Percentiles rank a stretch among this genome's conserved stretches.
Evolutionary conservation across 1,140 invertebrate genomes (phyloP).

Genomic region (Caerostris darwini): DNA sequence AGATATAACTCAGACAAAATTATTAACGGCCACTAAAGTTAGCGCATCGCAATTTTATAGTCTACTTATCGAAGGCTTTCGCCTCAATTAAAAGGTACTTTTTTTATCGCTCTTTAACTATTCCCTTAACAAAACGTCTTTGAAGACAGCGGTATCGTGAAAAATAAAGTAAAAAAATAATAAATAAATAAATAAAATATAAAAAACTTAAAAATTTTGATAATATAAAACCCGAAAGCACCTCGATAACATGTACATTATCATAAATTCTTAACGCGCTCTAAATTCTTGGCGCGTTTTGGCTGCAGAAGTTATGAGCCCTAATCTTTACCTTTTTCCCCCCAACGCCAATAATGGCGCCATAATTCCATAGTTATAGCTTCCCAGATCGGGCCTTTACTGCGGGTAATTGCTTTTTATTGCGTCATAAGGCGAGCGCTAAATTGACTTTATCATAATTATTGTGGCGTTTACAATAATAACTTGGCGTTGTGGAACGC

Average conservation of each 20-base stretch:
- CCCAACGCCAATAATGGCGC: conserved; percentile 75
- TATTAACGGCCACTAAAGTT: conserved; percentile 52
- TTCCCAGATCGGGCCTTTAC: conserved; percentile 70
- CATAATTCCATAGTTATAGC: conserved; percentile 77
- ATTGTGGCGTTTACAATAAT: conserved; percentile 77
- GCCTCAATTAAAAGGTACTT: neutral
- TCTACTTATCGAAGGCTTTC: neutral
- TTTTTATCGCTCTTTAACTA: conserved; percentile 47
- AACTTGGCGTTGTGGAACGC: conserved; percentile 48
- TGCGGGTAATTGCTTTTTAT: conserved; percentile 76
- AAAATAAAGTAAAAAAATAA: neutral
- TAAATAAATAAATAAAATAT: neutral
- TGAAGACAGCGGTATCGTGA: neutral
- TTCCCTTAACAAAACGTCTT: conserved; percentile 13
- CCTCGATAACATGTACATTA: conserved; percentile 73
- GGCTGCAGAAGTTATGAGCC: conserved; percentile 72
- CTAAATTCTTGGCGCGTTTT: conserved; percentile 75
- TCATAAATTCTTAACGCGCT: conserved; percentile 76
- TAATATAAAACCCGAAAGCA: conserved; percentile 52
- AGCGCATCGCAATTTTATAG: conserved; percentile 41
- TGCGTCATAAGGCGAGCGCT: conserved; percentile 75
- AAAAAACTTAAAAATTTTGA: conserved; percentile 58
- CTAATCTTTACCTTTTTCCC: conserved; percentile 48
- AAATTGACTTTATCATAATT: conserved; percentile 78
- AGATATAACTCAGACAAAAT: conserved; percentile 47